Evolutionary conservation across 37 sponge, comb jelly and placozoan genomes (phyloP).

Genomic region (Eunapius fragilis): DNA sequence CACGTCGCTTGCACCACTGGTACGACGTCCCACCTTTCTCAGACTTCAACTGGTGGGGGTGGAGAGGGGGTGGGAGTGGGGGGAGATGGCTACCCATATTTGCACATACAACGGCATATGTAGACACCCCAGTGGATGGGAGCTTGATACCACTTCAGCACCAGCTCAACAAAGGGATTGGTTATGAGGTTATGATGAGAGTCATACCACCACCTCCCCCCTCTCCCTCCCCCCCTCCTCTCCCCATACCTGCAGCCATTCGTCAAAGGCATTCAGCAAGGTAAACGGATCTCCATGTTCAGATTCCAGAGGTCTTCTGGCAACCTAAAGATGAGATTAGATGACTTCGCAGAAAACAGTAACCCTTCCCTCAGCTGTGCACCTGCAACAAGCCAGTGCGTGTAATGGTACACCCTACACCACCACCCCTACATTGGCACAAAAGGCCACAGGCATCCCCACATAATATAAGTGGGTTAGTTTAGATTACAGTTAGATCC

Average conservation of each 20-base stretch:
- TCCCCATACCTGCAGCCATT: constrained; percentile 86
- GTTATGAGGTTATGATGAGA: too few species aligned
- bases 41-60: constrained; percentile 68
- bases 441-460: neutral
- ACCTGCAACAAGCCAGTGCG: neutral
- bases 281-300: constrained; percentile 91
- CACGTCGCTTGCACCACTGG: constrained; percentile 84
- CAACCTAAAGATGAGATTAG: constrained; percentile 26
- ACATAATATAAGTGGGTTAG: too few species aligned
- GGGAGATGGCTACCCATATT: too few species aligned
- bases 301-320: constrained; percentile 80
- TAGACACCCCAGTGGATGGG: too few species aligned
- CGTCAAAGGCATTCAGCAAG: constrained; percentile 87
- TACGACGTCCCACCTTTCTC: constrained; percentile 52
- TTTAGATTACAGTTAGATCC: too few species aligned
- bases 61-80: too few species aligned
- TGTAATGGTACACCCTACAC: neutral
- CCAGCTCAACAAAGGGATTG: too few species aligned
- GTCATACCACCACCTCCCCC: too few species aligned
- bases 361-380: neutral
- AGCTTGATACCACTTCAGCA: too few species aligned
- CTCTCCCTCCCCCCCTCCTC: too few species aligned
- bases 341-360: neutral
- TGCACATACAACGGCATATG: neutral
- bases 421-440: neutral